Evolutionary conservation across 2,888 invertebrate genomes (phyloP), one percentile per base, ranked within the genome.

Genomic region (Eilema caniola): DNA sequence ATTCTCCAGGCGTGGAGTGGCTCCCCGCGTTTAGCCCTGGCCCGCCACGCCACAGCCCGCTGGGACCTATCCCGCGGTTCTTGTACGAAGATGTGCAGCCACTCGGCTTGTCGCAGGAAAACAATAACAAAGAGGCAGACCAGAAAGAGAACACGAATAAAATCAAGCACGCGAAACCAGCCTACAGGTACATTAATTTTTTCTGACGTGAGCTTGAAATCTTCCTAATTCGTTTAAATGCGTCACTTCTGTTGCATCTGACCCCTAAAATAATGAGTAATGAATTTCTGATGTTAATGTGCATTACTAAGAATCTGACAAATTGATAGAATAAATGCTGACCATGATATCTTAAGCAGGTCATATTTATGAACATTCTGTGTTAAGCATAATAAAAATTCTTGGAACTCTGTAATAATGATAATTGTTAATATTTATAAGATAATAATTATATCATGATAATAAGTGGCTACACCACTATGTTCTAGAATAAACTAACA

Each of bases 121-220:
- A 95, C 82, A 95, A 95, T 83, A 95, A 94, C 86, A 94, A 94
- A 88, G 93, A 94, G 80, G 74, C 74, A 37, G 94, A 93, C 68
- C 92, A 90, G 79, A 93, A 94, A 81, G 94, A 94, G 83, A 93
- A 92, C 77, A 85, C 91, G 67, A 95, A 93, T 82, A 94, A 93
- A 89, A 94, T 93, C 78, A 95, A 95, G 86, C 96, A 96, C 83
- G 95, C 95, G 7, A 96, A 96, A 85, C 96, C 96, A 76, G 96
- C 96, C 11, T 96, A 96, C 90, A 96, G 96, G 96, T 96, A 93
- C 82, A 72, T 70, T 73, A 77, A 85, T 87, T 88, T 86, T 88
- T 84, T 83, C 82, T 82, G 63, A 47, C 70, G 69, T 71, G 73
- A 67, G 47, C 68, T 74, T 66, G 65, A 62, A 70, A 53, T 70